Percentiles rank a stretch among this genome's conserved stretches.
phyloP scores from a whole-genome alignment of 2,888 invertebrate genomes.

The Eretmocerus hayati region DNA sequence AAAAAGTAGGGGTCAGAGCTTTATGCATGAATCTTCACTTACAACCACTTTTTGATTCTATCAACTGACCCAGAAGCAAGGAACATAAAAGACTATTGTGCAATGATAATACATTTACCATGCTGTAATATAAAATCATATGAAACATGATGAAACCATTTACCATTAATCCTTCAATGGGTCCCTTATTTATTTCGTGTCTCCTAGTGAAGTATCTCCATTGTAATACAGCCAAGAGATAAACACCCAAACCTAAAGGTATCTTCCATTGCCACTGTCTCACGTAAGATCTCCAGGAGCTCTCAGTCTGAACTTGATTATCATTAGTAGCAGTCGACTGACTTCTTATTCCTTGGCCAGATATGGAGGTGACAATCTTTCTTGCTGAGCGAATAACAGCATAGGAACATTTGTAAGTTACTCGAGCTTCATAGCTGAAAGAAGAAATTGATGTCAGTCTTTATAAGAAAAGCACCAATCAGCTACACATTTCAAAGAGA shows the following conservation, averaged over 20 bases:
- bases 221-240: slow-evolving; percentile 34
- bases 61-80: too few relatives aligned
- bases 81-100: too few relatives aligned
- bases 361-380: slow-evolving; percentile 17
- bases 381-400: slow-evolving; percentile 18
- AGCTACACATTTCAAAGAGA: neutral
- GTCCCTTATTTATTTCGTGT: slow-evolving; percentile 29
- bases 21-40: too few relatives aligned
- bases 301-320: slow-evolving; percentile 8
- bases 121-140: slow-evolving; percentile 1
- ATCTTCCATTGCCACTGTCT: slow-evolving; percentile 31
- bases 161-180: slow-evolving; percentile 31
- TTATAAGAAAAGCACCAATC: neutral
- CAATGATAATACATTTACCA: too few relatives aligned
- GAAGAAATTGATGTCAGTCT: neutral
- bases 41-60: too few relatives aligned
- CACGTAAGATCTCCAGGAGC: slow-evolving; percentile 27
- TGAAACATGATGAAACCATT: slow-evolving; percentile 3
- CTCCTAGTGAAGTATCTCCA: slow-evolving; percentile 34
- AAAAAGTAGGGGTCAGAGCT: too few relatives aligned
- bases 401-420: slow-evolving; percentile 22
- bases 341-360: slow-evolving; percentile 15
- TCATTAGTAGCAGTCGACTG: slow-evolving; percentile 2
- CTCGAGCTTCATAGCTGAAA: slow-evolving; percentile 20
- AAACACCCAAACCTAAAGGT: slow-evolving; percentile 35